Conservation (phyloP, 2,888 invertebrate species). For the Brachyptera putata region DNA sequence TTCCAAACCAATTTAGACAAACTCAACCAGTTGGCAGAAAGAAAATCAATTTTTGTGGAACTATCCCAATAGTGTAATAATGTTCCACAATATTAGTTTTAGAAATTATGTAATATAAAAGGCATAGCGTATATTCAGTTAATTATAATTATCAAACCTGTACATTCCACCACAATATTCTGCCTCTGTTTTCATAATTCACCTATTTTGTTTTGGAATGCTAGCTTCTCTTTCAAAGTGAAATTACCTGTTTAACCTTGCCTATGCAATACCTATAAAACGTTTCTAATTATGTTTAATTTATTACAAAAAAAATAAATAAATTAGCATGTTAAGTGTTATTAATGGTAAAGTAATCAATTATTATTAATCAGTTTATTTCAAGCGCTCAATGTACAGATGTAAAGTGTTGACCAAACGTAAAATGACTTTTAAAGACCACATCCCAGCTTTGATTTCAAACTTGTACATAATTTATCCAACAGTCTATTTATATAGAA, state of each 20-base stretch:
- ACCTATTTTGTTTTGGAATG: constrained; percentile 23
- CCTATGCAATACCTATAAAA: constrained; percentile 31
- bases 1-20: constrained; percentile 16
- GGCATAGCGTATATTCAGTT: neutral
- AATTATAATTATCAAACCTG: constrained; percentile 7
- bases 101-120: neutral
- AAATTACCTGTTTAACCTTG: constrained; percentile 29
- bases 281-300: constrained; percentile 19
- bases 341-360: constrained; percentile 20
- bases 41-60: neutral
- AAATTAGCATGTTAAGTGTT: constrained; percentile 32
- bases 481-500: no score
- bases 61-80: constrained; percentile 7
- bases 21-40: constrained; percentile 22
- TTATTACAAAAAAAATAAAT: constrained; percentile 20
- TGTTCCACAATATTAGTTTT: neutral
- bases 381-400: constrained; percentile 35
- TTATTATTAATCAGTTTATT: constrained; percentile 26
- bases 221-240: constrained; percentile 27
- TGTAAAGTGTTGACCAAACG: constrained; percentile 32
- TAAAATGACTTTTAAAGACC: neutral
- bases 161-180: constrained; percentile 26
- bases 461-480: constrained; percentile 31
- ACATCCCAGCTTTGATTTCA: constrained; percentile 18
- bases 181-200: constrained; percentile 22